phyloP scores from a whole-genome alignment of 92 coral and sea anemone species.

The Umimayanthus chanpuru region DNA sequence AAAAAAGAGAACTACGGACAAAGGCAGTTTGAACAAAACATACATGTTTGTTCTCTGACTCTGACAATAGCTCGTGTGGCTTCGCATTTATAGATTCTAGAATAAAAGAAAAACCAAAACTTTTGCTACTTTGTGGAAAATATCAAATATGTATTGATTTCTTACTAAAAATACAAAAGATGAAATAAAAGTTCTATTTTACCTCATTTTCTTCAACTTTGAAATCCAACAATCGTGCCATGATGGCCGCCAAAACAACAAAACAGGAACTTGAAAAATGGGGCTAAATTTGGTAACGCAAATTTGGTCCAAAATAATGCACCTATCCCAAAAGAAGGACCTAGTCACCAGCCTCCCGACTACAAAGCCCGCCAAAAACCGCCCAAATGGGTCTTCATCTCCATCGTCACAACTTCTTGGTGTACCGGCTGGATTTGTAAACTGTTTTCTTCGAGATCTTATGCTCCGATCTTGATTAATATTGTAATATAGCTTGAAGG shows the following conservation, averaged over 20 bases:
- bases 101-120: constrained; percentile 1
- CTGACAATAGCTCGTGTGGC: constrained; percentile 44
- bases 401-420: too few species aligned
- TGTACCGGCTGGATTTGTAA: neutral
- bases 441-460: neutral
- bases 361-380: constrained; percentile 30
- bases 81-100: constrained; percentile 5
- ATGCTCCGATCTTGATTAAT: neutral
- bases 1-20: constrained; percentile 21
- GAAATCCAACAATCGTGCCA: constrained; percentile 37
- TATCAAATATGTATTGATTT: neutral
- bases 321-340: constrained; percentile 46
- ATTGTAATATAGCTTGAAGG: neutral
- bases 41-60: constrained; percentile 13
- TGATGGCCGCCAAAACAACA: constrained; percentile 51
- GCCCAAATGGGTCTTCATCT: neutral
- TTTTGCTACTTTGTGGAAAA: neutral
- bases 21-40: constrained; percentile 44
- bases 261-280: constrained; percentile 43
- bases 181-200: constrained; percentile 3
- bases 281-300: constrained; percentile 41
- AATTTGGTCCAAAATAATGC: constrained; percentile 33
- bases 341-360: constrained; percentile 30
- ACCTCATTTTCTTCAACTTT: constrained; percentile 49
- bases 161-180: neutral